Evolutionary conservation across 2,888 invertebrate species (phyloP).

Genomic region (Clistopyga incitator): DNA sequence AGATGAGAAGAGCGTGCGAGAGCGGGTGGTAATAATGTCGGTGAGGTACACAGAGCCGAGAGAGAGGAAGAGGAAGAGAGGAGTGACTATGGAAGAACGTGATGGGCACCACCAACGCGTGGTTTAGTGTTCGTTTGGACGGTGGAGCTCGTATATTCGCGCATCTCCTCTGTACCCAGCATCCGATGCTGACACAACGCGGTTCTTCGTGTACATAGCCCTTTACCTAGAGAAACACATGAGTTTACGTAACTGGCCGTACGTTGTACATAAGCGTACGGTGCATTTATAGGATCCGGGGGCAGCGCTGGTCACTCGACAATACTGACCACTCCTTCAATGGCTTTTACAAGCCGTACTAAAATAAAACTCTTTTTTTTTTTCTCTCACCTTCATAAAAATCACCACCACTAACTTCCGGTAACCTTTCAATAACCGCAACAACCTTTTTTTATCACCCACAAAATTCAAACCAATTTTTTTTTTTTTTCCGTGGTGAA

Average conservation of each 20-base stretch:
- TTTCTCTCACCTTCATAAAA: background rate
- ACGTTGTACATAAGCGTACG: slow-evolving; percentile 11
- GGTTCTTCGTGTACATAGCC: slow-evolving; percentile 9
- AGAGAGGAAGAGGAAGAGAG: background rate
- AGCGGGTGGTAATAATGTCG: slow-evolving; percentile 67
- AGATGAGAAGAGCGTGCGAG: slow-evolving; percentile 28
- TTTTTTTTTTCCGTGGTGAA: too few species aligned
- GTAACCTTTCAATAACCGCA: too few species aligned
- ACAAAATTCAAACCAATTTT: too few species aligned
- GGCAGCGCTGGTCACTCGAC: background rate
- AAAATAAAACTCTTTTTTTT: background rate
- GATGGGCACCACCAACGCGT: slow-evolving; percentile 32
- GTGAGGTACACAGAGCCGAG: slow-evolving; percentile 64
- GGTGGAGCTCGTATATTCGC: slow-evolving; percentile 53
- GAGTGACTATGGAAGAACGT: slow-evolving; percentile 36
- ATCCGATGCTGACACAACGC: slow-evolving; percentile 23
- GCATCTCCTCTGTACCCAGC: slow-evolving; percentile 16
- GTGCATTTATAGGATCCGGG: background rate
- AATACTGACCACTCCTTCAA: background rate
- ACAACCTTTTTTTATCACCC: too few species aligned
- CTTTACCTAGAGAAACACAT: slow-evolving; percentile 26
- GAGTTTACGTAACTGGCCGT: slow-evolving; percentile 51
- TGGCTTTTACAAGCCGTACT: background rate
- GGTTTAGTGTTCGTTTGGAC: slow-evolving; percentile 49
- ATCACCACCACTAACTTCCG: too few species aligned